Evolutionary conservation across 35 echinoderm and acorn worm genomes (phyloP).

Genomic region (Apostichopus parvimensis): DNA sequence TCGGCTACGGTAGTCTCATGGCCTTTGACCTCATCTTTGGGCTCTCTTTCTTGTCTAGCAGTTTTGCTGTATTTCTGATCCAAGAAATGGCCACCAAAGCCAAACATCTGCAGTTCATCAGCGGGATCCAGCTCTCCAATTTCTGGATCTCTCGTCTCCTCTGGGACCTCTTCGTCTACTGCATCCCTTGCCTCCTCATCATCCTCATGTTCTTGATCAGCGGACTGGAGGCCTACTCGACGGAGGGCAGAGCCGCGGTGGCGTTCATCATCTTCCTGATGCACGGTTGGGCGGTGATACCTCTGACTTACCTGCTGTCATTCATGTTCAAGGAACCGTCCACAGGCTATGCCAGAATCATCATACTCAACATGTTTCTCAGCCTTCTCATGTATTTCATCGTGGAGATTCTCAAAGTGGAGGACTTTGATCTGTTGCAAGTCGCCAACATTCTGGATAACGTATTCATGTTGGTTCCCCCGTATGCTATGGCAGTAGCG

Average conservation of each 20-base stretch:
- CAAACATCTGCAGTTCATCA: conserved; percentile 90
- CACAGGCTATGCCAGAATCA: conserved; percentile 65
- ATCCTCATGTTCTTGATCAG: conserved; percentile 55
- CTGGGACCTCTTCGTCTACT: conserved; percentile 85
- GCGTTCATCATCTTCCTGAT: conserved; percentile 70
- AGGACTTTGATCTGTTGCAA: conserved; percentile 54
- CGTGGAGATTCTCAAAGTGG: conserved; percentile 59
- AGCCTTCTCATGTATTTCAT: conserved; percentile 65
- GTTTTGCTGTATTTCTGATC: conserved; percentile 86
- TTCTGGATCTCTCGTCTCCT: conserved; percentile 82
- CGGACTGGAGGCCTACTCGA: conserved; percentile 60
- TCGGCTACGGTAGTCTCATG: conserved; percentile 64
- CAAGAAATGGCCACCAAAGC: conserved; percentile 67
- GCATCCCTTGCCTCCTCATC: conserved; percentile 64
- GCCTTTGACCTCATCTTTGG: conserved; percentile 78
- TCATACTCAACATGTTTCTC: conserved; percentile 68
- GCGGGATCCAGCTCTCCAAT: conserved; percentile 70
- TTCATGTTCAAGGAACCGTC: conserved; percentile 76
- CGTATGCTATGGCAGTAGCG: conserved; percentile 68
- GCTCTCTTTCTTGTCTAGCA: conserved; percentile 69
- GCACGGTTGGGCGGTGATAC: conserved; percentile 88
- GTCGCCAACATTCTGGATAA: conserved; percentile 56
- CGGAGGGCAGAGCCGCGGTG: conserved; percentile 50
- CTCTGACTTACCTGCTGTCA: conserved; percentile 77
- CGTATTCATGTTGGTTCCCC: conserved; percentile 73